These are phyloP conservation scores for Epiblema foenella DNA, from an alignment of 2,888 invertebrate genomes.

Conservation along the genomic window DNA sequence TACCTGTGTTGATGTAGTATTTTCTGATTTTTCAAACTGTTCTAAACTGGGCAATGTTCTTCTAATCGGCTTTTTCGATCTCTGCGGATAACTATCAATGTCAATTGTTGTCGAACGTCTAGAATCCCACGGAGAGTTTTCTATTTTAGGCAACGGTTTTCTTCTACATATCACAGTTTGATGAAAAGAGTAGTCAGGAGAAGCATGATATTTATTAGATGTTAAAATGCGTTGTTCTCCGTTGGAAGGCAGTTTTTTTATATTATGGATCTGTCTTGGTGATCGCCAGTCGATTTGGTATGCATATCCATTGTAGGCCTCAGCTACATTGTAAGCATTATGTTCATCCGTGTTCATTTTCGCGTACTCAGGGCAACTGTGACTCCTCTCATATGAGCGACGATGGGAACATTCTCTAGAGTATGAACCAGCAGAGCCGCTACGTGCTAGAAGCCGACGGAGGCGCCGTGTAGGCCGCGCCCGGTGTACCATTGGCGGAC, in stretches of 20 bases:
- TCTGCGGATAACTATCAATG: conserved; percentile 46
- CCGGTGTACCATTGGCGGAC: conserved; percentile 50
- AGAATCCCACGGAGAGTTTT: conserved; percentile 2
- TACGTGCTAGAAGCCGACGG: conserved; percentile 65
- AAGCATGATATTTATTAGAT: conserved; percentile 50
- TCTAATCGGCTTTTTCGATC: conserved; percentile 48
- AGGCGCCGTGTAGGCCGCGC: conserved; percentile 59
- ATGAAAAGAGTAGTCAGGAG: conserved; percentile 45
- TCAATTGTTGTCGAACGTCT: conserved; percentile 49
- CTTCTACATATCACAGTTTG: conserved; percentile 45
- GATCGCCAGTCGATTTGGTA: conserved; percentile 58
- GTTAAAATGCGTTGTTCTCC: conserved; percentile 50
- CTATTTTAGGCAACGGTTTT: conserved; percentile 43
- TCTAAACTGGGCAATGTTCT: conserved; percentile 57
- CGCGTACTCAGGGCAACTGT: conserved; percentile 70
- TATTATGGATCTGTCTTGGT: conserved; percentile 39
- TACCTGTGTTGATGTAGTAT: conserved; percentile 47
- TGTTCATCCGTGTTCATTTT: conserved; percentile 48
- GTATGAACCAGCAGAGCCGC: conserved; percentile 67
- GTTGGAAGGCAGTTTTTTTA: conserved; percentile 13
- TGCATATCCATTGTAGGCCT: conserved; percentile 63
- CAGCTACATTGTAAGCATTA: conserved; percentile 67
- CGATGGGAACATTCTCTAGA: conserved; percentile 59
- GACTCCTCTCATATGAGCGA: conserved; percentile 65
- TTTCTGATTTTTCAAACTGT: conserved; percentile 41